These are phyloP conservation scores for Selene dorsalis DNA, from an alignment of 2,797 vertebrate species.

Conservation along the genomic window DNA sequence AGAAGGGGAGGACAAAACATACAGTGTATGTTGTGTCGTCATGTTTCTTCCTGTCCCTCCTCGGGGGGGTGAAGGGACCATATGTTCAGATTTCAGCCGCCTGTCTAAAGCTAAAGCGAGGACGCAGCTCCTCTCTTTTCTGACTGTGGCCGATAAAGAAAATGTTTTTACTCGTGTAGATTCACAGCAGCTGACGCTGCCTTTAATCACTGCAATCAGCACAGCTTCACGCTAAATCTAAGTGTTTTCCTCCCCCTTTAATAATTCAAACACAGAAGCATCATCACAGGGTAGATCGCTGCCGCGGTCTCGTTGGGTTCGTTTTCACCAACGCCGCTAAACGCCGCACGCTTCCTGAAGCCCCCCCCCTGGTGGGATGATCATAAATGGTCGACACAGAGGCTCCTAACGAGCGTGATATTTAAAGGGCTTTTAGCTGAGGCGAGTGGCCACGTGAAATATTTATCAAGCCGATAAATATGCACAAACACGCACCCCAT, in stretches of 20 bases:
- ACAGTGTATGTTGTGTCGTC: neutral
- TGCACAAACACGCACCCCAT: neutral
- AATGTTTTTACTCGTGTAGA: neutral
- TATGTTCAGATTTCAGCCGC: neutral
- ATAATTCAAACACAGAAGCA: conserved; percentile 3
- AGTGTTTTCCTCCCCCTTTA: neutral
- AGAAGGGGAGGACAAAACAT: neutral
- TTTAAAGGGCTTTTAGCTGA: neutral
- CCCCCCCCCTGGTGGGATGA: neutral
- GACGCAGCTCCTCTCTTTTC: neutral
- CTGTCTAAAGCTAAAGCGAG: neutral
- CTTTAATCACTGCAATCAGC: conserved; percentile 2
- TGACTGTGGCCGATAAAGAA: neutral
- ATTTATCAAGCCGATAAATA: neutral
- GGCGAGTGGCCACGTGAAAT: neutral
- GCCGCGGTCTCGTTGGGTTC: neutral
- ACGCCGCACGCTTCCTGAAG: no score
- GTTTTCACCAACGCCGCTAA: neutral
- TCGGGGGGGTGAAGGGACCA: neutral
- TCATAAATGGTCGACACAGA: neutral
- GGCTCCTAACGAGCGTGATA: neutral
- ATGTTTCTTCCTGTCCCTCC: neutral
- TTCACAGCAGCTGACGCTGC: neutral
- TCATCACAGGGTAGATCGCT: neutral
- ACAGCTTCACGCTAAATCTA: neutral